These are phyloP conservation scores for Euproctis similis DNA, from an alignment of 2,888 invertebrate species.

Conservation along the genomic window DNA sequence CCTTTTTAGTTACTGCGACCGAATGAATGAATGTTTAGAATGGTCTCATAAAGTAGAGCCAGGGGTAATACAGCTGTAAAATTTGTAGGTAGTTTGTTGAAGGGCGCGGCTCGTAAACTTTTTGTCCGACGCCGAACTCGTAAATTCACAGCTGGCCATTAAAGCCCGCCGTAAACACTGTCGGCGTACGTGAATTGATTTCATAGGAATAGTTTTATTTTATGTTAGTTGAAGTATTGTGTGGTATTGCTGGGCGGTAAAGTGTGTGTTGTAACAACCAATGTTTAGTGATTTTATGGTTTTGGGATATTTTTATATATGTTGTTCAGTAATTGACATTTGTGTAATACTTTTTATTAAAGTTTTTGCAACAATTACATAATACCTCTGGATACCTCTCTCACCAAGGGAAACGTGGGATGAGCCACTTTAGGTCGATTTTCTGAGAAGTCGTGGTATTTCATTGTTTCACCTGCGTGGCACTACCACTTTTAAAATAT, in stretches of 20 bases:
- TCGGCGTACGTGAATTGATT: slow-evolving; percentile 23
- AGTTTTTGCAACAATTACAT: too few species aligned
- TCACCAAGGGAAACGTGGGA: not conserved
- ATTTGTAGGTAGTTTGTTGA: slow-evolving; percentile 27
- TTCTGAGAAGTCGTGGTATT: not conserved
- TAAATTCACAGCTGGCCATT: slow-evolving; percentile 19
- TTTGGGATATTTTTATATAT: not conserved
- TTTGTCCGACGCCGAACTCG: slow-evolving; percentile 21
- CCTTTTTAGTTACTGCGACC: slow-evolving; percentile 4
- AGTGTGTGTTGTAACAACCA: slow-evolving; percentile 4
- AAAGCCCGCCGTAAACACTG: slow-evolving; percentile 22
- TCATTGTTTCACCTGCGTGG: not conserved
- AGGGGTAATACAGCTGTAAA: slow-evolving; percentile 18
- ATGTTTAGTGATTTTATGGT: slow-evolving; percentile 4
- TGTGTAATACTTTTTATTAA: too few species aligned
- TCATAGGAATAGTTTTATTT: slow-evolving; percentile 13
- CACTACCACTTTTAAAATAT: too few species aligned
- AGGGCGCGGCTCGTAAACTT: slow-evolving; percentile 20
- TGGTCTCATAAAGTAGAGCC: slow-evolving; percentile 3
- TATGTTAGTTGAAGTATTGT: slow-evolving; percentile 7
- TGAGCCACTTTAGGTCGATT: not conserved
- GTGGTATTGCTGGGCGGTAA: slow-evolving; percentile 4
- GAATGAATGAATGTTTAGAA: slow-evolving; percentile 4
- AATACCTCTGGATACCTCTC: too few species aligned
- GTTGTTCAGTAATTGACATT: too few species aligned